Conservation (phyloP, 2,113 vertebrate species). For the Piprites chloris region DNA sequence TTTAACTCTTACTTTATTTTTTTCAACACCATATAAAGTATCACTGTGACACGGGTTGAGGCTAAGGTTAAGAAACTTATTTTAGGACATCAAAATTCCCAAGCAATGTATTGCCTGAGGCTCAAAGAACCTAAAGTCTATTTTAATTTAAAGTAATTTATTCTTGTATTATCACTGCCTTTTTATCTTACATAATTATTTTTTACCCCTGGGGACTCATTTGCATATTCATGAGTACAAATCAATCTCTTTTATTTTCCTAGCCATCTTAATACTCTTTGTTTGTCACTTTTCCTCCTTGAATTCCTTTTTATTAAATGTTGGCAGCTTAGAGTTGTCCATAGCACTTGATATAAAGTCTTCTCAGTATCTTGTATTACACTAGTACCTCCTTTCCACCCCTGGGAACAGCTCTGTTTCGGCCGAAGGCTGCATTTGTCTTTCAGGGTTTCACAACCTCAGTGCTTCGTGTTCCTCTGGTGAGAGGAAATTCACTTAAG, state of each 20-base stretch:
- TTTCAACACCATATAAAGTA: neutral
- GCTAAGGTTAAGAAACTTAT: neutral
- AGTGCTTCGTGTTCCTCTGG: neutral
- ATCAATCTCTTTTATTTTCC: neutral
- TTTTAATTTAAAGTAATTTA: neutral
- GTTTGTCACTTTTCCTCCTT: neutral
- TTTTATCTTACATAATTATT: neutral
- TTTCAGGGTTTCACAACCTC: neutral
- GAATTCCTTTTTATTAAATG: neutral
- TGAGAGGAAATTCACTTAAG: neutral
- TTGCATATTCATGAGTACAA: neutral
- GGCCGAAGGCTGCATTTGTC: neutral
- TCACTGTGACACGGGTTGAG: neutral
- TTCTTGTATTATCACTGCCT: neutral
- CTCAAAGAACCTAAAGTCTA: neutral
- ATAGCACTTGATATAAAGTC: neutral
- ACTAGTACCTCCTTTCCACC: neutral
- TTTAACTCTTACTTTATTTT: neutral
- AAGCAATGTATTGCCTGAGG: neutral
- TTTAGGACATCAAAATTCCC: neutral
- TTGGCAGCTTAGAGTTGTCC: neutral
- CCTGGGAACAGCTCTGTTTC: neutral
- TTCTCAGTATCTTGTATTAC: neutral
- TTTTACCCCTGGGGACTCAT: neutral
- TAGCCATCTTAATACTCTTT: neutral